Evolutionary conservation across 2,888 invertebrate genomes (phyloP).

Genomic region (Suillia variegata): DNA sequence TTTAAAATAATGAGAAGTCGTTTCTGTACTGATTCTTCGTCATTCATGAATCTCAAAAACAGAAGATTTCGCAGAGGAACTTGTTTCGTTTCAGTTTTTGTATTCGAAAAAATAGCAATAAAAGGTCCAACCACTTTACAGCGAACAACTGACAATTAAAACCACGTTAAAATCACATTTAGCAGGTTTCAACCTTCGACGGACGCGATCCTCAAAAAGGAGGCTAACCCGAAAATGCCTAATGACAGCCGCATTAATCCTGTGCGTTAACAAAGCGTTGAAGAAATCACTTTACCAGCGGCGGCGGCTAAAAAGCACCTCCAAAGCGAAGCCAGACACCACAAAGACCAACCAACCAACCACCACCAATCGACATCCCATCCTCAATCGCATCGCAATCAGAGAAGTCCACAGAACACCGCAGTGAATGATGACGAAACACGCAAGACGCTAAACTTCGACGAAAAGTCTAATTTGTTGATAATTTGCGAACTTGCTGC

Average conservation of each 20-base stretch:
- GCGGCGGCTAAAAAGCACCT: slow-evolving; percentile 44
- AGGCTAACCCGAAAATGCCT: slow-evolving; percentile 43
- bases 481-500: slow-evolving; percentile 50
- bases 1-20: too few species aligned
- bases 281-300: slow-evolving; percentile 59
- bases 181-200: slow-evolving; percentile 28
- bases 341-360: not conserved
- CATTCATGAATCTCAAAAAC: too few species aligned
- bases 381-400: slow-evolving; percentile 5
- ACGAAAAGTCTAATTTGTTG: slow-evolving; percentile 54
- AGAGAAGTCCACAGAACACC: slow-evolving; percentile 15
- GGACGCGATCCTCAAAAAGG: not conserved
- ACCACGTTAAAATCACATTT: slow-evolving; percentile 58
- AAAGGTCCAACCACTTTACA: too few species aligned
- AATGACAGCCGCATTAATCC: slow-evolving; percentile 54
- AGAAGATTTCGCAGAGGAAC: not conserved
- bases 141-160: slow-evolving; percentile 51
- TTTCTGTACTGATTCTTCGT: too few species aligned
- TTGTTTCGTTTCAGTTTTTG: too few species aligned
- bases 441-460: slow-evolving; percentile 48
- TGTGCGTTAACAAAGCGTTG: slow-evolving; percentile 57
- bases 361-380: too few species aligned
- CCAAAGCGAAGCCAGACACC: slow-evolving; percentile 4
- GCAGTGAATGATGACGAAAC: slow-evolving; percentile 49
- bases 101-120: too few species aligned